Evolutionary conservation across 1,140 invertebrate genomes (phyloP), one percentile per base, ranked within the genome.

Genomic region (Spodoptera frugiperda): DNA sequence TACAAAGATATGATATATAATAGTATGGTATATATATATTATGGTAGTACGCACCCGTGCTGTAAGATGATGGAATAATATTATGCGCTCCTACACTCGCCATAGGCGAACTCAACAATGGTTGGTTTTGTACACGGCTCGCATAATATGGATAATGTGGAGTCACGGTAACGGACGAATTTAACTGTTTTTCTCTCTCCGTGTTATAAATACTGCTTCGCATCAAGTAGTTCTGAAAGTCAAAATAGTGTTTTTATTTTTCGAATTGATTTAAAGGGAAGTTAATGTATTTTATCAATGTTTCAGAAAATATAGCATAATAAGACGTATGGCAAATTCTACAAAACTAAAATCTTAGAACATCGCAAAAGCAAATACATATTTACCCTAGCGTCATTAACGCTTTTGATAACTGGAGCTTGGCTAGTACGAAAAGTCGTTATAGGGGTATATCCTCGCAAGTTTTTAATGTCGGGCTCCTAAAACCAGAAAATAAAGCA

Each of bases 321-420:
- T 4, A 25, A 25, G 25, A 25, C 25, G 5, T 2, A 25, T 25
- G 25, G 5, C 25, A 25, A 25, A 25, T 25, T 25, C 0, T 25
- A 25, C 25, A 25, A 25, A 0, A 25, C 5, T 25, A 3, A 25
- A 25, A 25, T 4, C 0, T 25, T 2, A 2, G 25, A 2, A 25
- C 25, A 25, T 25, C 25, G 1, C 25, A 25, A 25, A 25, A 4
- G 5, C 25, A 25, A 25, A 0, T 0, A 25, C 25, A 25, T 25
- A 75, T 63, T 79, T 81, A 91, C 91, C 77, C 81, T 86, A 12
- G 89, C 89, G 79, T 92, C 91, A 61, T 84, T 80, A n/a, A 91
- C 82, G 30, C 79, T 90, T 84, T 88, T 88, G 17, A 89, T 84
- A 6, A 89, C 70, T 15, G 89, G 89, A 79, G 15, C 55, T 59